phyloP scores from a whole-genome alignment of 2,113 vertebrate genomes.

The Gnathonemus echidnorhynchus region DNA sequence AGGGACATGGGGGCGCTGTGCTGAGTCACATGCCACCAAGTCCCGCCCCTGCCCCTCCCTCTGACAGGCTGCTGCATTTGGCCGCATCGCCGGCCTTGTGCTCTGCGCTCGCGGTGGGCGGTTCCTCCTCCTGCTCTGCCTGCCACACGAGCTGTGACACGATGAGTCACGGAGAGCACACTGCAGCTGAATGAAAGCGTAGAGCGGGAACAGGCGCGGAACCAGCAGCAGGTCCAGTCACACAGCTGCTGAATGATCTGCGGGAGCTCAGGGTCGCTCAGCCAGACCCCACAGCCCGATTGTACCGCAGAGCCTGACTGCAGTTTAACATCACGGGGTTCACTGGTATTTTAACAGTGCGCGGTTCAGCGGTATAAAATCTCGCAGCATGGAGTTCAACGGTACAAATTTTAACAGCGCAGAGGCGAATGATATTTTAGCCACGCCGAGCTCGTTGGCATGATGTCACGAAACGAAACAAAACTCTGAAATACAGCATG shows the following conservation, averaged over 20 bases:
- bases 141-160: neutral
- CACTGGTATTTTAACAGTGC: neutral
- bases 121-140: neutral
- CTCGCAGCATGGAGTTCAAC: neutral
- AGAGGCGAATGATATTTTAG: neutral
- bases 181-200: neutral
- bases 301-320: neutral
- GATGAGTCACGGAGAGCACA: neutral
- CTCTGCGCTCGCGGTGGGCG: neutral
- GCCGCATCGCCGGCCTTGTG: neutral
- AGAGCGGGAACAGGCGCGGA: neutral
- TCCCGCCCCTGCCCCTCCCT: neutral
- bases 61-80: slow-evolving; percentile 9
- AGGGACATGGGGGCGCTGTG: neutral
- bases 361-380: neutral
- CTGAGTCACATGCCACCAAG: neutral
- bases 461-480: neutral
- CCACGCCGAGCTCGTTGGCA: neutral
- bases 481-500: neutral
- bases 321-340: neutral
- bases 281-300: neutral
- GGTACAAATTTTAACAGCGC: neutral
- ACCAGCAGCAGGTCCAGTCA: neutral
- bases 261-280: neutral
- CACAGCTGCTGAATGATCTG: neutral